Conservation (phyloP, 2,113 vertebrate genomes). For the Nibea albiflora region DNA sequence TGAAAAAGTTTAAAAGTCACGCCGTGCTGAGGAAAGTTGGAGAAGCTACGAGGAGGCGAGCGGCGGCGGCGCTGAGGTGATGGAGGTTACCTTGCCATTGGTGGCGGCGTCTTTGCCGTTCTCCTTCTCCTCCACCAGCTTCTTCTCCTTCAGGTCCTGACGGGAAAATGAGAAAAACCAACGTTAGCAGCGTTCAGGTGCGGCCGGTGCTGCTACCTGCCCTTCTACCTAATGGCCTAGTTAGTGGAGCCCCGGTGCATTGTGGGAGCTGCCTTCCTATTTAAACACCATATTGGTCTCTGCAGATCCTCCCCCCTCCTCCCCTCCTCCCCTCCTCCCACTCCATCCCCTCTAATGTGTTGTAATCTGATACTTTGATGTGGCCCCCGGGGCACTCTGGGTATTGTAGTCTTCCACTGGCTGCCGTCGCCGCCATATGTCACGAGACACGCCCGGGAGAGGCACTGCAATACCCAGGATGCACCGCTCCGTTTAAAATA, state of each 20-base stretch:
- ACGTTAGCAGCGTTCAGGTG: background rate
- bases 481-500: constrained; percentile 77
- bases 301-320: constrained; percentile 61
- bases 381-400: constrained; percentile 74
- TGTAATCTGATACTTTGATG: constrained; percentile 85
- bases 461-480: constrained; percentile 81
- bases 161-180: background rate
- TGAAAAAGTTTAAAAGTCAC: background rate
- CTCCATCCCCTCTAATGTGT: constrained; percentile 68
- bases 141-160: constrained; percentile 98
- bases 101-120: constrained; percentile 94
- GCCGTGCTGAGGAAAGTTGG: background rate
- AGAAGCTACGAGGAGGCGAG: background rate
- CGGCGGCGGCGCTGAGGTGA: background rate
- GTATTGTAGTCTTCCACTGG: constrained; percentile 78
- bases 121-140: constrained; percentile 94
- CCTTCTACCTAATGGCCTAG: constrained; percentile 56
- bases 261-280: constrained; percentile 58
- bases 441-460: constrained; percentile 82
- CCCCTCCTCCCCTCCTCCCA: constrained; percentile 73
- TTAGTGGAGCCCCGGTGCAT: constrained; percentile 32
- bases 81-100: constrained; percentile 88
- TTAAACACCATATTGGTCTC: constrained; percentile 71
- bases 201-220: constrained; percentile 32
- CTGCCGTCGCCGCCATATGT: constrained; percentile 68